phyloP scores from a whole-genome alignment of 2,888 invertebrate genomes.

The Gasteruption jaculator region DNA sequence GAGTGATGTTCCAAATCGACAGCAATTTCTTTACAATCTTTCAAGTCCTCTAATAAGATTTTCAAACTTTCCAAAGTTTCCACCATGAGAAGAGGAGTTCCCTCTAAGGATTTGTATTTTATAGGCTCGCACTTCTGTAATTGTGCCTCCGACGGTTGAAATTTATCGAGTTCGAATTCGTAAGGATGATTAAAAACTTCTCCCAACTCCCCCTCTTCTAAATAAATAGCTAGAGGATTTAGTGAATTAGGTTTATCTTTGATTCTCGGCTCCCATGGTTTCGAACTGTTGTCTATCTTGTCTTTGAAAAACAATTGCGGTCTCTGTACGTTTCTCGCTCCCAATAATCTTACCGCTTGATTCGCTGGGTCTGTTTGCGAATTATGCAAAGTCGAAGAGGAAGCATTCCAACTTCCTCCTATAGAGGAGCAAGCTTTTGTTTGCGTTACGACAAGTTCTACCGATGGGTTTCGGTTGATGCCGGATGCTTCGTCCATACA shows the following conservation, averaged over 20 bases:
- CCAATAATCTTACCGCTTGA: conserved; percentile 57
- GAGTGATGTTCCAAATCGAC: conserved; percentile 93
- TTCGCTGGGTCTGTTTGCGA: background rate
- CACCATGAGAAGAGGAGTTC: conserved; percentile 68
- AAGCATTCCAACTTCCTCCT: conserved; percentile 62
- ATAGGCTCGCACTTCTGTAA: conserved; percentile 53
- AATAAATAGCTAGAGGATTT: conserved; percentile 71
- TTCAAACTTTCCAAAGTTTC: conserved; percentile 63
- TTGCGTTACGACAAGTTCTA: conserved; percentile 54
- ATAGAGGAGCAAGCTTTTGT: conserved; percentile 47
- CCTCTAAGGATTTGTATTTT: conserved; percentile 55
- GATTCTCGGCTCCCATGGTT: conserved; percentile 79
- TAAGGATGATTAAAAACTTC: conserved; percentile 76
- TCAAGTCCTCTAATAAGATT: conserved; percentile 64
- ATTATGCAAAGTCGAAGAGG: conserved; percentile 13
- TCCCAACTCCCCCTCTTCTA: conserved; percentile 65
- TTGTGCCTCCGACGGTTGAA: conserved; percentile 58
- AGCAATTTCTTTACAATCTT: conserved; percentile 69
- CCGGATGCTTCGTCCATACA: conserved; percentile 66
- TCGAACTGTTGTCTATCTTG: conserved; percentile 75
- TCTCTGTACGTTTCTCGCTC: conserved; percentile 69
- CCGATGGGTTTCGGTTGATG: conserved; percentile 55
- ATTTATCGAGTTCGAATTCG: conserved; percentile 74
- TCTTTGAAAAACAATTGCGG: conserved; percentile 85
- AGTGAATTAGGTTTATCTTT: conserved; percentile 84